Percentiles rank a stretch among this genome's conserved stretches.
Evolutionary conservation across 2,888 invertebrate species (phyloP).

Genomic region (Craniophora ligustri): DNA sequence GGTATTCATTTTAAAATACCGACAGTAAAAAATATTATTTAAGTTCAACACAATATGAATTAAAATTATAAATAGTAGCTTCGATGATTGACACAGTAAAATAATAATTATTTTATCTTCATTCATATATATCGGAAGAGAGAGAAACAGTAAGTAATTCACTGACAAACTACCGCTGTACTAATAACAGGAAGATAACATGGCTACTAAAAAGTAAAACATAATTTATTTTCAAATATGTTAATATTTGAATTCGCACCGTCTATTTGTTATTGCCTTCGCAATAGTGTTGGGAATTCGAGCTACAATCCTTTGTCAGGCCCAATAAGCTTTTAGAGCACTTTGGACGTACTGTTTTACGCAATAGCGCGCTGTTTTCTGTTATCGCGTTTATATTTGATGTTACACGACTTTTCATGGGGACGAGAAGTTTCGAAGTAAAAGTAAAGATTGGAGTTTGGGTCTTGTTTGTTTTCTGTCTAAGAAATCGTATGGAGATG

Average conservation of each 20-base stretch:
- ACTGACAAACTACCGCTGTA: too few species aligned
- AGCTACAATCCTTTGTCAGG: conserved; percentile 48
- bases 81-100: too few species aligned
- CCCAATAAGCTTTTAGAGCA: conserved; percentile 52
- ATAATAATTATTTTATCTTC: too few species aligned
- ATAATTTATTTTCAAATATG: conserved; percentile 31
- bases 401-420: conserved; percentile 36
- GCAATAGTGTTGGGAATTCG: conserved; percentile 40
- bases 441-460: conserved; percentile 26
- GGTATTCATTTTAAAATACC: too few species aligned
- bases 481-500: conserved; percentile 15
- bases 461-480: conserved; percentile 30
- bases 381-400: conserved; percentile 48
- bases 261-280: conserved; percentile 28
- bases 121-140: too few species aligned
- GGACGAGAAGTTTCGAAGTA: conserved; percentile 23
- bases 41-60: too few species aligned
- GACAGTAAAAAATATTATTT: too few species aligned
- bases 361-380: conserved; percentile 39
- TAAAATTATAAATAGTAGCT: too few species aligned
- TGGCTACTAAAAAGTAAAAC: conserved; percentile 25
- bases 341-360: conserved; percentile 46
- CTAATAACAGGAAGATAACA: conserved; percentile 13
- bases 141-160: too few species aligned
- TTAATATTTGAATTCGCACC: conserved; percentile 46